Evolutionary conservation across 2,797 vertebrate species (phyloP), one percentile per base, ranked within the genome.

Genomic region (Sebastes oblongus): DNA sequence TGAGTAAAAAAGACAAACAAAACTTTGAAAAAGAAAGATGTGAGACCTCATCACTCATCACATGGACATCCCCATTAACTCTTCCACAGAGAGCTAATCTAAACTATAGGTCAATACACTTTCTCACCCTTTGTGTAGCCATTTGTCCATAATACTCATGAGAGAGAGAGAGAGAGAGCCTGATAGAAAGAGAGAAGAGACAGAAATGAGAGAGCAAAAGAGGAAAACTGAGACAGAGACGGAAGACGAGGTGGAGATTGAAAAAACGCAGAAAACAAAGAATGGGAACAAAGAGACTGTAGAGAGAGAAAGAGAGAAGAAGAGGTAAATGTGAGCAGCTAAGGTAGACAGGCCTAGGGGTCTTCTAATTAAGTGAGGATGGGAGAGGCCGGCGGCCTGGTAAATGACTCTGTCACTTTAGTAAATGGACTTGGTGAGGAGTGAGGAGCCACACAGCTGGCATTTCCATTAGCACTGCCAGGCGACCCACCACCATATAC

Each of bases 341-440:
- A 86, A 93, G 90, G 89, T 86, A 88, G 92, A 90, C 84, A 78
- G 90, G 88, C 92, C 92, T 88, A 76, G 90, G 93, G 94, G 92
- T 93, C 92, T 93, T 95, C 95, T 96, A 96, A 96, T 96, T 95
- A 96, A 96, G 93, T 92, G 94, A 89, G 91, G 88, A 93, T 91
- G 89, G 92, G 93, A 95, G 92, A 93, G 90, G 93, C 92, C 90
- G 89, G 91, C 88, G 90, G 91, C 92, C 94, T 94, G 91, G 93
- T 96, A 95, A 96, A 96, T 96, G 93, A 95, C 93, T 96, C 95
- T 96, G 96, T 96, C 95, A 96, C 94, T 94, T 95, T 93, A 95
- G 95, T 93, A 96, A 96, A 96, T 96, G 93, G 94, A 95, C 94
- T 94, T 93, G 92, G 91, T 94, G 94, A 96, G 90, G 90, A 93